These are phyloP conservation scores for Hirtodrosophila cameraria DNA, from an alignment of 2,888 invertebrate genomes.

Conservation along the genomic window DNA sequence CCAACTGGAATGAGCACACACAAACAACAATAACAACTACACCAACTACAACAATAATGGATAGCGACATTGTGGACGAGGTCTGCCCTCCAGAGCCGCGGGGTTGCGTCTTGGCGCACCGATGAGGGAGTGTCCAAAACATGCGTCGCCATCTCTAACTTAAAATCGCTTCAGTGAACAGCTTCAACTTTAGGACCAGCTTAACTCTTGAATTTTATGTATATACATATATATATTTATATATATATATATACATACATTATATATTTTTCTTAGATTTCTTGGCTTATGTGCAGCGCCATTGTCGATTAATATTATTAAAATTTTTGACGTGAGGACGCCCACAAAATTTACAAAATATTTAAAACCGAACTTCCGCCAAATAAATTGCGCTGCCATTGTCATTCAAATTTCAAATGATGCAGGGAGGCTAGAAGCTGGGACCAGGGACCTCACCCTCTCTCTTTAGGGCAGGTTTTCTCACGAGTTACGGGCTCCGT, in stretches of 20 bases:
- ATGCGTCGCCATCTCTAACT: conserved; percentile 48
- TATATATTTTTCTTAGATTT: no score
- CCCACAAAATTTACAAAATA: conserved; percentile 79
- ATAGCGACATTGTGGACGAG: conserved; percentile 33
- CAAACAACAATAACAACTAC: conserved; percentile 33
- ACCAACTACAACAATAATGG: conserved; percentile 14
- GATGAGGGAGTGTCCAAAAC: conserved; percentile 72
- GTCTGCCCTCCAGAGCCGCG: conserved; percentile 36
- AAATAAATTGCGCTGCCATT: conserved; percentile 51
- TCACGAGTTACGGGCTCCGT: conserved; percentile 59
- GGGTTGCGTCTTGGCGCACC: conserved; percentile 32
- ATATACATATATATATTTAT: background rate
- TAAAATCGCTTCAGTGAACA: conserved; percentile 62
- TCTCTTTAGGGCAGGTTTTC: conserved; percentile 53
- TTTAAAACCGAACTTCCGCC: conserved; percentile 77
- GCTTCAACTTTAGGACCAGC: conserved; percentile 40
- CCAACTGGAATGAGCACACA: conserved; percentile 71
- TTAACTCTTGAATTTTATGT: conserved; percentile 6
- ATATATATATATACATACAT: background rate
- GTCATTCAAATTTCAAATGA: conserved; percentile 75
- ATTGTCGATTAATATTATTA: conserved; percentile 64
- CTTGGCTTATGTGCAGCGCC: no score
- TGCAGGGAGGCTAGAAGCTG: conserved; percentile 13
- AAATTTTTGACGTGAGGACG: conserved; percentile 47
- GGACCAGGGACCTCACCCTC: conserved; percentile 30